Evolutionary conservation across 2,888 invertebrate genomes (phyloP).

Genomic region (Anticlea derivata): DNA sequence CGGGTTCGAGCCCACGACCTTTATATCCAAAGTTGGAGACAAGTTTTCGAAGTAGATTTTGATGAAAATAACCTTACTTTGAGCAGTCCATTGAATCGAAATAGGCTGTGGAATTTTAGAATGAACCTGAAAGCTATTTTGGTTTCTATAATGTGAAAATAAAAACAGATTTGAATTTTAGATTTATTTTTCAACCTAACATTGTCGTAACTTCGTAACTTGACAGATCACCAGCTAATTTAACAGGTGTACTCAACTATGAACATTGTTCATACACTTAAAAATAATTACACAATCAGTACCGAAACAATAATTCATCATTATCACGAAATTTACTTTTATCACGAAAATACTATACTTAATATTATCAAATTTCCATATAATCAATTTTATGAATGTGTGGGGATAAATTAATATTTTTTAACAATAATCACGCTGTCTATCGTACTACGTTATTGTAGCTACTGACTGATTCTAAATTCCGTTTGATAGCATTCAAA

Average conservation of each 20-base stretch:
- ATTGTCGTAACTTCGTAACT: constrained; percentile 78
- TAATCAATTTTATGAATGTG: constrained; percentile 65
- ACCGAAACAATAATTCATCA: constrained; percentile 76
- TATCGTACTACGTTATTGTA: constrained; percentile 41
- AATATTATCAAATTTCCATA: constrained; percentile 78
- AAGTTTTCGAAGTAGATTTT: too few relatives aligned
- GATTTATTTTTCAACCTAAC: constrained; percentile 83
- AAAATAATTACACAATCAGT: constrained; percentile 78
- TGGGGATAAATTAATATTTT: constrained; percentile 46
- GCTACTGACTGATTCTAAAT: constrained; percentile 45
- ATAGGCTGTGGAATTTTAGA: too few relatives aligned
- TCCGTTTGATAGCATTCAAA: constrained; percentile 46
- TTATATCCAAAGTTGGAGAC: too few relatives aligned
- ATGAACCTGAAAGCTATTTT: too few relatives aligned
- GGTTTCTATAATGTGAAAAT: constrained; percentile 37
- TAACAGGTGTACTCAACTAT: constrained; percentile 80
- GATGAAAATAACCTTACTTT: too few relatives aligned
- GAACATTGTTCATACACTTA: constrained; percentile 83
- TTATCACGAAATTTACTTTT: constrained; percentile 81
- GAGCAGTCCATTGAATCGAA: too few relatives aligned
- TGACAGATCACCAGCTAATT: constrained; percentile 79
- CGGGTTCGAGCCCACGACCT: too few relatives aligned
- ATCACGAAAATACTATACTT: constrained; percentile 82
- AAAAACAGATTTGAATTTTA: constrained; percentile 67
- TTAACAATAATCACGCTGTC: constrained; percentile 45